phyloP scores from a whole-genome alignment of 92 coral and sea anemone genomes.

The Phenganax marumi region DNA sequence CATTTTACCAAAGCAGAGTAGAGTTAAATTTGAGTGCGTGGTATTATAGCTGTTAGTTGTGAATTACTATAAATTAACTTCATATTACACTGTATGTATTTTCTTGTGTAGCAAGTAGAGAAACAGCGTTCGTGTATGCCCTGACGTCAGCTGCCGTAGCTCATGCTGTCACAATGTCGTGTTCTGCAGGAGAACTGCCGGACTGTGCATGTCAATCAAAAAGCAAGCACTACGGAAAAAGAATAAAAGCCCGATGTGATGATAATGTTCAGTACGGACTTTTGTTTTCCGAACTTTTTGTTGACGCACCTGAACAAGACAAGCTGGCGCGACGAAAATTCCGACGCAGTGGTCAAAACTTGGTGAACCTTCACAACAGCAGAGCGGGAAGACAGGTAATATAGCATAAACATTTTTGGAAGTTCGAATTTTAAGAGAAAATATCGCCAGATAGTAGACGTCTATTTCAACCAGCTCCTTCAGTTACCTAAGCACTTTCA shows the following conservation, averaged over 20 bases:
- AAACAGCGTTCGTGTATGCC: slow-evolving; percentile 94
- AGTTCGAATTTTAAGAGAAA: not conserved
- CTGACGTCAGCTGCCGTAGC: slow-evolving; percentile 96
- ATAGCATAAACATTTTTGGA: not conserved
- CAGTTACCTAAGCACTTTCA: too few species aligned
- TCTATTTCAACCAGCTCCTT: too few species aligned
- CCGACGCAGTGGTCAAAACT: slow-evolving; percentile 51
- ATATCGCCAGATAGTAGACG: too few species aligned
- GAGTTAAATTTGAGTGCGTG: too few species aligned
- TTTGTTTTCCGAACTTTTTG: slow-evolving; percentile 77
- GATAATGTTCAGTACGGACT: slow-evolving; percentile 77
- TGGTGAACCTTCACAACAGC: slow-evolving; percentile 87
- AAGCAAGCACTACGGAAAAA: not conserved
- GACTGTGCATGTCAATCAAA: slow-evolving; percentile 72
- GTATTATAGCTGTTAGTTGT: too few species aligned
- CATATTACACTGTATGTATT: slow-evolving; percentile 12
- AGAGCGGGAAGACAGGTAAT: slow-evolving; percentile 88
- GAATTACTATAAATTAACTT: not conserved
- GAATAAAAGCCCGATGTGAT: slow-evolving; percentile 60
- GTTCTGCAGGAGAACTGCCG: slow-evolving; percentile 80
- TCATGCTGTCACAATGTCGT: slow-evolving; percentile 88
- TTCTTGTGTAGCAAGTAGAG: slow-evolving; percentile 77
- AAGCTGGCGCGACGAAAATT: slow-evolving; percentile 57
- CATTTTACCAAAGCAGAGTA: too few species aligned
- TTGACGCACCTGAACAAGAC: slow-evolving; percentile 79